Conservation (phyloP, 2,113 vertebrate species). For the Neotoma lepida region DNA sequence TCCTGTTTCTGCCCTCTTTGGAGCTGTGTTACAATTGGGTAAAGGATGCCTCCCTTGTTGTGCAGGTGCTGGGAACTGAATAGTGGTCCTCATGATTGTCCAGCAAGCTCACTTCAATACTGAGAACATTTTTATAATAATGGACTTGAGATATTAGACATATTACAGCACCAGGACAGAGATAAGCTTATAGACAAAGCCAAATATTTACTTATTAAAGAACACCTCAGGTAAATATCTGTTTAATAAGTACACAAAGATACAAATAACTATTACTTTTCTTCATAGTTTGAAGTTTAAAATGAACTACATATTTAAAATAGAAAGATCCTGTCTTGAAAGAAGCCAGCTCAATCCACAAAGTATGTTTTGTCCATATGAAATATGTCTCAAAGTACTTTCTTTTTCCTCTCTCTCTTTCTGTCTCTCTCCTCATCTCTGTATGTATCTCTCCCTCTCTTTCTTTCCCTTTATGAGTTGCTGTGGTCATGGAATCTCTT, state of each 20-base stretch:
- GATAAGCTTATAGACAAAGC: slow-evolving; percentile 31
- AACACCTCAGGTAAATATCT: background rate
- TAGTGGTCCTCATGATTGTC: too few species aligned
- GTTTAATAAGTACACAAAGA: slow-evolving; percentile 11
- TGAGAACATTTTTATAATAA: background rate
- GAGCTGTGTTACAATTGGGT: background rate
- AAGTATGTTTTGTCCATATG: background rate
- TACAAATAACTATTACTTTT: background rate
- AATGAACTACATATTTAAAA: slow-evolving; percentile 11
- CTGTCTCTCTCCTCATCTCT: too few species aligned
- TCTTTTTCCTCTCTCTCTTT: fast-evolving
- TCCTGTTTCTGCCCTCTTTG: background rate
- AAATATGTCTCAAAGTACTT: slow-evolving; percentile 12
- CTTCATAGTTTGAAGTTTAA: slow-evolving; percentile 33
- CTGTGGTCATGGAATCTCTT: too few species aligned
- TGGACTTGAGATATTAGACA: background rate
- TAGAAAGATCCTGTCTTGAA: slow-evolving; percentile 22
- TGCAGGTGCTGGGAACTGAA: background rate
- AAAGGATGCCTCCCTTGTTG: too few species aligned
- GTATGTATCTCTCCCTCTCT: too few species aligned
- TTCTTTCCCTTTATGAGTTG: too few species aligned
- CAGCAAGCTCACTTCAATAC: background rate
- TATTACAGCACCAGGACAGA: background rate
- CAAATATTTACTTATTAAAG: slow-evolving; percentile 31
- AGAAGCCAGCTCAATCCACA: background rate